Evolutionary conservation across 2,888 invertebrate genomes (phyloP).

Genomic region (Nowickia ferox): DNA sequence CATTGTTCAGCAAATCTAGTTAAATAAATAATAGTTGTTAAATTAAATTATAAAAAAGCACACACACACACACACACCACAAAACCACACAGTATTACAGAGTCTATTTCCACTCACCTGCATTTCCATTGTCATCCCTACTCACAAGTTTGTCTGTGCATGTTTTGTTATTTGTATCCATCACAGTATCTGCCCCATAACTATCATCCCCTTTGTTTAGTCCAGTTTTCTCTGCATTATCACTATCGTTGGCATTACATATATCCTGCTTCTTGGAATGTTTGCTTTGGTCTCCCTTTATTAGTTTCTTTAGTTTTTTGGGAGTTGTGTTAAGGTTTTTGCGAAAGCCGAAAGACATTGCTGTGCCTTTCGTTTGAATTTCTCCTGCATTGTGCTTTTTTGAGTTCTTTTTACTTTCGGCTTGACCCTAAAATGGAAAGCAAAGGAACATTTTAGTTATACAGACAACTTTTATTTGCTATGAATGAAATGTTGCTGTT

Average conservation of each 20-base stretch:
- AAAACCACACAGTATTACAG: not conserved
- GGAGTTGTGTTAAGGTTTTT: conserved; percentile 86
- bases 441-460: not conserved
- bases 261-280: conserved; percentile 73
- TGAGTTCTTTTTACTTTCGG: conserved; percentile 82
- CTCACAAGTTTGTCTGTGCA: conserved; percentile 63
- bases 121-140: conserved; percentile 82
- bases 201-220: conserved; percentile 43
- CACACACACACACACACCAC: too few relatives aligned
- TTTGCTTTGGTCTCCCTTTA: conserved; percentile 74
- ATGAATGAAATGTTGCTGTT: not conserved
- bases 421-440: conserved; percentile 80
- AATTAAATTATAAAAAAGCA: conserved; percentile 29
- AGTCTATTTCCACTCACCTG: conserved; percentile 76
- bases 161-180: conserved; percentile 67
- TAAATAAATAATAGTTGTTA: conserved; percentile 61
- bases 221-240: conserved; percentile 30
- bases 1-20: conserved; percentile 68
- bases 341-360: conserved; percentile 93
- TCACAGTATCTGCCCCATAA: conserved; percentile 67
- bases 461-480: not conserved
- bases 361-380: conserved; percentile 86
- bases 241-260: conserved; percentile 73
- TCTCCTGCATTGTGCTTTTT: conserved; percentile 75
- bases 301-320: conserved; percentile 80